These are phyloP conservation scores for Caenorhabditis sp. DNA, from an alignment of 2,888 invertebrate genomes.

Conservation along the genomic window DNA sequence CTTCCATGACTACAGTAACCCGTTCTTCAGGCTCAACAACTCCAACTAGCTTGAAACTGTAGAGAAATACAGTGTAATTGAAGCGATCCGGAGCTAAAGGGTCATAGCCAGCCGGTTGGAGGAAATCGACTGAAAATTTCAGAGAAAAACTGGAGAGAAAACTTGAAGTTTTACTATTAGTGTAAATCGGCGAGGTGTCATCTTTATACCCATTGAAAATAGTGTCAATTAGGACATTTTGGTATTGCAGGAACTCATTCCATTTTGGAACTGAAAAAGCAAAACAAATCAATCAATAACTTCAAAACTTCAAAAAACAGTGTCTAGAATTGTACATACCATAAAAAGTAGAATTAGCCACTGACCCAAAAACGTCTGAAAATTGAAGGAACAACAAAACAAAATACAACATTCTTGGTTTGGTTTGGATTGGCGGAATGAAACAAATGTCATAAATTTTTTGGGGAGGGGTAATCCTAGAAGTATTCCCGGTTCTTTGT, in stretches of 20 bases:
- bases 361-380: too few relatives aligned
- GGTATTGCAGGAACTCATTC: not conserved
- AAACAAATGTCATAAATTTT: too few relatives aligned
- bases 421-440: too few relatives aligned
- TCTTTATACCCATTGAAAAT: not conserved
- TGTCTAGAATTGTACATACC: too few relatives aligned
- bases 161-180: not conserved
- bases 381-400: too few relatives aligned
- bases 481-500: too few relatives aligned
- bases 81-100: not conserved
- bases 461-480: too few relatives aligned
- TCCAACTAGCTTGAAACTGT: conserved; percentile 42
- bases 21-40: conserved; percentile 35
- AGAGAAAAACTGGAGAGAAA: too few relatives aligned
- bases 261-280: conserved; percentile 1
- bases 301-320: not conserved
- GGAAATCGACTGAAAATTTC: conserved; percentile 11
- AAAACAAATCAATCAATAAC: not conserved
- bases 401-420: too few relatives aligned
- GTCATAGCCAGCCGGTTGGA: conserved; percentile 1
- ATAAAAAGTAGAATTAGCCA: too few relatives aligned
- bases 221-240: not conserved
- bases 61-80: conserved; percentile 36
- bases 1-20: conserved; percentile 38
- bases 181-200: not conserved